Evolutionary conservation across 1,140 invertebrate species (phyloP).

Genomic region (Euwallacea similis): DNA sequence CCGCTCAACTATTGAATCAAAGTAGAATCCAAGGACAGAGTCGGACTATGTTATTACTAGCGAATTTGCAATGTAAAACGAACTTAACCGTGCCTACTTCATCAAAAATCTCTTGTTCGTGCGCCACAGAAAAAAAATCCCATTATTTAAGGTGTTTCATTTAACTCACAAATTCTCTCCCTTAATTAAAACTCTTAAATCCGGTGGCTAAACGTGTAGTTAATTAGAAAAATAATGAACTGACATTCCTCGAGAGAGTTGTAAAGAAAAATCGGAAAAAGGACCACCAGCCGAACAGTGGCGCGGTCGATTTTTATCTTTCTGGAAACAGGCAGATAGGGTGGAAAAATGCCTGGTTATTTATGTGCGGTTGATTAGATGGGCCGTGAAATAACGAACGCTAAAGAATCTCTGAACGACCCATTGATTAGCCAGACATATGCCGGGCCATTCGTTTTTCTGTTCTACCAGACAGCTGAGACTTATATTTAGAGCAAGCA

Average conservation of each 20-base stretch:
- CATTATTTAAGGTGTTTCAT: too few species aligned
- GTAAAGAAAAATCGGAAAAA: conserved; percentile 27
- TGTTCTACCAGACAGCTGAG: conserved; percentile 5
- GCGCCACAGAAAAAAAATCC: too few species aligned
- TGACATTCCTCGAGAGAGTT: conserved; percentile 21
- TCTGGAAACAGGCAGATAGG: conserved; percentile 18
- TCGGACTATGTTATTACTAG: too few species aligned
- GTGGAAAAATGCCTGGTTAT: conserved; percentile 27
- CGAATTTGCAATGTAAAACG: too few species aligned
- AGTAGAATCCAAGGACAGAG: background rate
- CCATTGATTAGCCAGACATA: conserved; percentile 26
- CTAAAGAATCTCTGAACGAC: conserved; percentile 20
- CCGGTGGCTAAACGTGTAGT: conserved; percentile 28
- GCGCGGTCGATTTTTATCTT: conserved; percentile 21
- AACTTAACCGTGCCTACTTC: too few species aligned
- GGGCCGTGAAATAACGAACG: conserved; percentile 31
- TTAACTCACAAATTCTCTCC: too few species aligned
- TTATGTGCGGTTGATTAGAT: conserved; percentile 24
- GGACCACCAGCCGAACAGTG: conserved; percentile 19
- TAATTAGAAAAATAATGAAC: conserved; percentile 38
- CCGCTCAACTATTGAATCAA: background rate
- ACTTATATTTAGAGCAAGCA: conserved; percentile 1
- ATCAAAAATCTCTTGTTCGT: too few species aligned
- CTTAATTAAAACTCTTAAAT: background rate
- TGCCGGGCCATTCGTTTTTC: conserved; percentile 13